These are phyloP conservation scores for Stylophora pistillata DNA, from an alignment of 64 coral and sea anemone species.

Conservation along the genomic window DNA sequence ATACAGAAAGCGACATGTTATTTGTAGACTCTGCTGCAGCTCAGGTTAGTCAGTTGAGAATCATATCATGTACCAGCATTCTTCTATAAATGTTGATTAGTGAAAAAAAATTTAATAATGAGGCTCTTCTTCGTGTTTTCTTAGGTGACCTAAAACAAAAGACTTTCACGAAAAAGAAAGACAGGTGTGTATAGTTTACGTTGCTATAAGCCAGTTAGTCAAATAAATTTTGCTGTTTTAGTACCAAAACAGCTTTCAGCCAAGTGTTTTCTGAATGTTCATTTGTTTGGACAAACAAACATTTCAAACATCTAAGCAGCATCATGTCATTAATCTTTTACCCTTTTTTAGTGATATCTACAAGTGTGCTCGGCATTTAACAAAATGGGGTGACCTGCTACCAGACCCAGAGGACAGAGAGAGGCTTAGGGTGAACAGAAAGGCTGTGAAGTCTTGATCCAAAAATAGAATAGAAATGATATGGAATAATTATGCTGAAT, in stretches of 20 bases:
- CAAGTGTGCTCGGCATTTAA: conserved; percentile 90
- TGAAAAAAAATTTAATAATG: too few relatives aligned
- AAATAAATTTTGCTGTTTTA: too few relatives aligned
- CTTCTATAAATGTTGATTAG: too few relatives aligned
- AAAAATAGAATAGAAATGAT: neutral
- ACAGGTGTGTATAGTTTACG: conserved; percentile 62
- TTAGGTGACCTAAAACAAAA: conserved; percentile 87
- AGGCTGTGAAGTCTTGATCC: neutral
- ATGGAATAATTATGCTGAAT: neutral
- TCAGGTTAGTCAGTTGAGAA: conserved; percentile 58
- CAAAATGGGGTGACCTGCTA: conserved; percentile 95
- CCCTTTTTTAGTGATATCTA: conserved; percentile 81
- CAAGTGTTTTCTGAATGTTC: too few relatives aligned
- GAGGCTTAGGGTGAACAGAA: conserved; percentile 52
- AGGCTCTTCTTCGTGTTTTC: neutral
- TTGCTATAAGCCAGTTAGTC: neutral
- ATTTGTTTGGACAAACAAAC: neutral
- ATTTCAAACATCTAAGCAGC: neutral
- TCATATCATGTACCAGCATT: too few relatives aligned
- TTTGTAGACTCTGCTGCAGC: conserved; percentile 91
- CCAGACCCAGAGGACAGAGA: conserved; percentile 66
- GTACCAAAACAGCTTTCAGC: too few relatives aligned
- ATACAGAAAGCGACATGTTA: conserved; percentile 82
- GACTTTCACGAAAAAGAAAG: conserved; percentile 85
- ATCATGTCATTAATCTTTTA: neutral